Conservation (phyloP, 2,113 vertebrate genomes). For the Monopterus albus region DNA sequence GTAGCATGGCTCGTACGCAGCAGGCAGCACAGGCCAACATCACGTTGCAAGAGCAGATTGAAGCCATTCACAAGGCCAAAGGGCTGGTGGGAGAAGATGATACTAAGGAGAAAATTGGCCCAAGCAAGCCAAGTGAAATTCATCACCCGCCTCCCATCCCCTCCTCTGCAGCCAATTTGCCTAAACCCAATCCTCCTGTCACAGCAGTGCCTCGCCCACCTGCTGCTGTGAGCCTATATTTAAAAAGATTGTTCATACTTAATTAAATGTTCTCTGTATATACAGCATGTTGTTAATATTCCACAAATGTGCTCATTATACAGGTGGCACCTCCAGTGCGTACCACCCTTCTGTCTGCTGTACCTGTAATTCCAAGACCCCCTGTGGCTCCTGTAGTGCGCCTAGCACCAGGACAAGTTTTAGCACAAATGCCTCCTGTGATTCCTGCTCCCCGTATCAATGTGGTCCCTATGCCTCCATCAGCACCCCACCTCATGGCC, state of each 20-base stretch:
- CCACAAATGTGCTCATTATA: background rate
- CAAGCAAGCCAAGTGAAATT: conserved; percentile 95
- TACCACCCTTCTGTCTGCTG: conserved; percentile 91
- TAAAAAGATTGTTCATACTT: background rate
- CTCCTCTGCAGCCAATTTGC: conserved; percentile 82
- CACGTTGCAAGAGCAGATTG: conserved; percentile 98
- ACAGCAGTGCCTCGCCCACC: conserved; percentile 84
- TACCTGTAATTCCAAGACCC: conserved; percentile 92
- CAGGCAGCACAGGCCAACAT: conserved; percentile 99
- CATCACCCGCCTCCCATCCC: conserved; percentile 84
- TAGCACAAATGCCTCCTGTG: conserved; percentile 93
- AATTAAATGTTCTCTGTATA: background rate
- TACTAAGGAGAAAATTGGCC: conserved; percentile 97
- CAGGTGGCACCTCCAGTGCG: conserved; percentile 91
- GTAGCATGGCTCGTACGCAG: conserved; percentile 98
- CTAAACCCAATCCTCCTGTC: conserved; percentile 85
- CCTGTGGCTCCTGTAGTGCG: conserved; percentile 92
- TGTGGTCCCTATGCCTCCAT: conserved; percentile 94
- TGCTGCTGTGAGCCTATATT: conserved; percentile 66
- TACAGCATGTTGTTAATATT: background rate
- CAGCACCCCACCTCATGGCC: conserved; percentile 91
- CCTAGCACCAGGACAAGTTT: conserved; percentile 89
- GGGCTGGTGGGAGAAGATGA: conserved; percentile 97
- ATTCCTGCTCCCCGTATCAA: conserved; percentile 93
- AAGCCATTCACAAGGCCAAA: conserved; percentile 99